Evolutionary conservation across 2,888 invertebrate species (phyloP).

Genomic region (Amphipyra tragopoginis): DNA sequence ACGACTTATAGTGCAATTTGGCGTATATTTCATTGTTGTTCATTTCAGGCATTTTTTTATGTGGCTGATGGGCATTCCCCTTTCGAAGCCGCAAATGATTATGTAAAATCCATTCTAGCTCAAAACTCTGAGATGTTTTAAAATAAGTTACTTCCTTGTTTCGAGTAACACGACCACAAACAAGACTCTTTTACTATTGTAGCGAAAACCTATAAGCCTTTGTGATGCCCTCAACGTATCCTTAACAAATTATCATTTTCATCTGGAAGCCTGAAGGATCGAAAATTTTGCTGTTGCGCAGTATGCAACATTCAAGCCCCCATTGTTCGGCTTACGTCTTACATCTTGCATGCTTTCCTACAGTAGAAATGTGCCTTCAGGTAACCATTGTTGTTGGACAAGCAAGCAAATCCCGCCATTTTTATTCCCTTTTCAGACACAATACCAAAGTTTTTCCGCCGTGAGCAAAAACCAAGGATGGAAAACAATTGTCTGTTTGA

Average conservation of each 20-base stretch:
- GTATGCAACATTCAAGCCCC: constrained; percentile 31
- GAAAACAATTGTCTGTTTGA: constrained; percentile 32
- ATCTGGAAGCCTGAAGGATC: constrained; percentile 7
- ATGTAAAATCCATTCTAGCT: no score
- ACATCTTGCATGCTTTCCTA: constrained; percentile 52
- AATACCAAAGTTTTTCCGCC: constrained; percentile 52
- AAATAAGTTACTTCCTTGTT: no score
- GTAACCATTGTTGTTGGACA: constrained; percentile 58
- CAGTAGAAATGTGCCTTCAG: constrained; percentile 48
- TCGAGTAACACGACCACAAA: no score
- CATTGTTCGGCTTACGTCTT: constrained; percentile 44
- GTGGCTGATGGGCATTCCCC: no score
- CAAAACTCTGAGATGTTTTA: no score
- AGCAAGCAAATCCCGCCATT: constrained; percentile 55
- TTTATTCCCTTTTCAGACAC: constrained; percentile 58
- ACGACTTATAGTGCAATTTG: no score
- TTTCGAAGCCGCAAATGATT: no score
- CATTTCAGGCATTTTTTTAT: no score
- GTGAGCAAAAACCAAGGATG: constrained; percentile 31
- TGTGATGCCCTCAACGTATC: neutral
- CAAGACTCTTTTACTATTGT: no score
- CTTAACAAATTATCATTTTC: constrained; percentile 15
- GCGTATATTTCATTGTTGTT: no score
- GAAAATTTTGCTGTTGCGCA: constrained; percentile 26
- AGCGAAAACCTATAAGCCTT: neutral